Evolutionary conservation across 1,140 invertebrate genomes (phyloP).

Genomic region (Brevipalpus yothersi): DNA sequence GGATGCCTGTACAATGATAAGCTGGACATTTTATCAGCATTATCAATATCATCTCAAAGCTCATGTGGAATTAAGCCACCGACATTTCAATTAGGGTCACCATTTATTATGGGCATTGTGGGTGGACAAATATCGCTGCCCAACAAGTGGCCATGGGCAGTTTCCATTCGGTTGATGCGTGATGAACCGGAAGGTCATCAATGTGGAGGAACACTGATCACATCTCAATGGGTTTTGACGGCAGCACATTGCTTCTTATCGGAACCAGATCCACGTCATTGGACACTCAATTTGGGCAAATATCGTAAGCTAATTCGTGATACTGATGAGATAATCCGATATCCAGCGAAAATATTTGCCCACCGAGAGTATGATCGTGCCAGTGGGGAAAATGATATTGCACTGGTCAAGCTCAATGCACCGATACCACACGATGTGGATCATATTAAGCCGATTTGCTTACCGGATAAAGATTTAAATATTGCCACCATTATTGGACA

Average conservation of each 20-base stretch:
- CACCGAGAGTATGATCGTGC: slow-evolving; percentile 7
- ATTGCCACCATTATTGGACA: slow-evolving; percentile 3
- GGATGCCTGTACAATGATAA: slow-evolving; percentile 49
- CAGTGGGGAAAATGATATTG: slow-evolving; percentile 28
- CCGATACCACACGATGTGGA: slow-evolving; percentile 25
- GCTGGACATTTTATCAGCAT: slow-evolving; percentile 8
- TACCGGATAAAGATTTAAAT: slow-evolving; percentile 13
- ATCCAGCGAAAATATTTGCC: slow-evolving; percentile 8
- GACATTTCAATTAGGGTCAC: background rate
- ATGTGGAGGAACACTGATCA: slow-evolving; percentile 11
- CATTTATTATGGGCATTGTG: slow-evolving; percentile 15
- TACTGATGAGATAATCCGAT: slow-evolving; percentile 11
- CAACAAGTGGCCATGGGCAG: slow-evolving; percentile 22
- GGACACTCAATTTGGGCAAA: slow-evolving; percentile 11
- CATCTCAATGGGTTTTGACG: background rate
- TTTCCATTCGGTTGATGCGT: slow-evolving; percentile 9
- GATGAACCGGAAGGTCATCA: slow-evolving; percentile 15
- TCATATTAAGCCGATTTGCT: slow-evolving; percentile 21
- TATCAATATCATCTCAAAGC: background rate
- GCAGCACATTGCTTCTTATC: slow-evolving; percentile 4
- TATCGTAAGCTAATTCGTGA: slow-evolving; percentile 10
- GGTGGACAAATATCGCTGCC: slow-evolving; percentile 16
- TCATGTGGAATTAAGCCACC: background rate
- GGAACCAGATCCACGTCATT: slow-evolving; percentile 2
- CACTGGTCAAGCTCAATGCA: slow-evolving; percentile 28